phyloP scores from a whole-genome alignment of 2,797 vertebrate species.

The Psittacula echo region DNA sequence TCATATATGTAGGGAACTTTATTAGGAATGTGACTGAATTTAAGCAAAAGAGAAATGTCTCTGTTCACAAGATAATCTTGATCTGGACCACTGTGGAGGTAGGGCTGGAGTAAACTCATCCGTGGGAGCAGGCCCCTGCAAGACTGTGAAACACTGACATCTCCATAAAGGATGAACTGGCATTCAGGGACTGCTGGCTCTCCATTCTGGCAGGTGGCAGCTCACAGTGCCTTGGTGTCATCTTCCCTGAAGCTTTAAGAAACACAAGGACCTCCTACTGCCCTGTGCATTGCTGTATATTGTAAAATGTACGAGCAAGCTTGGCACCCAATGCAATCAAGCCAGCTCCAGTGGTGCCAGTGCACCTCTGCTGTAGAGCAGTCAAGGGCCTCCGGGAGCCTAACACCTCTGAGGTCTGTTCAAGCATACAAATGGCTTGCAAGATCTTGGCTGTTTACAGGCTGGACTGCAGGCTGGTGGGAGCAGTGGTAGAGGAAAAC shows the following conservation, averaged over 20 bases:
- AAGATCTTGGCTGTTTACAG: background rate
- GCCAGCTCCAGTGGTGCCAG: background rate
- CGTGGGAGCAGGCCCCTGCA: background rate
- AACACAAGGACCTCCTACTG: background rate
- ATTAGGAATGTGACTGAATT: background rate
- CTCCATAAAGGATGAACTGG: background rate
- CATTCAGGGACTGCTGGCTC: background rate
- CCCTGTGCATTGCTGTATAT: background rate
- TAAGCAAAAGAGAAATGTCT: background rate
- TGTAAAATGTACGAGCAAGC: background rate
- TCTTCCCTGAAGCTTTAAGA: background rate
- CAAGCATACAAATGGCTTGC: background rate
- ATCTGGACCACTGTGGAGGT: background rate
- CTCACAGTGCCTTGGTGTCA: background rate
- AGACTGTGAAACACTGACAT: background rate
- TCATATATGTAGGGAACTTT: background rate
- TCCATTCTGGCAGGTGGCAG: background rate
- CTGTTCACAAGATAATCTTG: background rate
- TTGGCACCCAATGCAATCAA: fast-evolving
- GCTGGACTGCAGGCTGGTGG: background rate
- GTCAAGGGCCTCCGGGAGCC: background rate
- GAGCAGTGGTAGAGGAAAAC: constrained; percentile 3
- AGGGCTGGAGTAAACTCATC: background rate
- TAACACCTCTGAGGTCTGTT: background rate
- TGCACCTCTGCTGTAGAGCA: background rate